Evolutionary conservation across 2,888 invertebrate species (phyloP).

Genomic region (Tinea trinotella): DNA sequence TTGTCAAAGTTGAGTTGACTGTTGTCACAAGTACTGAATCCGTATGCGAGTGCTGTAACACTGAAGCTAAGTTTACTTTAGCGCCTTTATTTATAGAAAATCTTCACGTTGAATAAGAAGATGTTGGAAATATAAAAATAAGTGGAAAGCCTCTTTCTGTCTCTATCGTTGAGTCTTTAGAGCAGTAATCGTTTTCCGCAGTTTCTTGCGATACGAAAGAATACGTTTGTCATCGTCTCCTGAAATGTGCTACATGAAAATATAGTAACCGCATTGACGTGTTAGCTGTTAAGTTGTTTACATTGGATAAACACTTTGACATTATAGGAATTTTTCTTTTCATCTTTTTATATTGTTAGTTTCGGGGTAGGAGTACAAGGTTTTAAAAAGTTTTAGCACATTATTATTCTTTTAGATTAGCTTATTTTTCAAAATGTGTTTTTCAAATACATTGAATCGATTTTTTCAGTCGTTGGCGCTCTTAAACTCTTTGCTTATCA

Average conservation of each 20-base stretch:
- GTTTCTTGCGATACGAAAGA: background rate
- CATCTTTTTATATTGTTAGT: constrained; percentile 13
- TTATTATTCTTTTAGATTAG: too few species aligned
- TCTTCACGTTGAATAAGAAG: constrained; percentile 31
- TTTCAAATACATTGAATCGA: too few species aligned
- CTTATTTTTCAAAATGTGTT: too few species aligned
- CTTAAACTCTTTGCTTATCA: too few species aligned
- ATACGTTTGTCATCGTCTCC: constrained; percentile 5
- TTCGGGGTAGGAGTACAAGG: constrained; percentile 14
- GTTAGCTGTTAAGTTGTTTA: constrained; percentile 11
- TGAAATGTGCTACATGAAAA: background rate
- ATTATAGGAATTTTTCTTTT: constrained; percentile 1
- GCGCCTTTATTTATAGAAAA: constrained; percentile 68
- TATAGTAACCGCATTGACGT: background rate
- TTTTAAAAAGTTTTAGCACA: constrained; percentile 17
- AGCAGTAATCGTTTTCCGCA: background rate
- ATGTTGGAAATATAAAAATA: constrained; percentile 64
- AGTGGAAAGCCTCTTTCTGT: constrained; percentile 41
- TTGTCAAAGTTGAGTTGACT: constrained; percentile 34
- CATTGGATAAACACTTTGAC: constrained; percentile 15
- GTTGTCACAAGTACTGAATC: constrained; percentile 68
- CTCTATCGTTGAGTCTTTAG: constrained; percentile 31
- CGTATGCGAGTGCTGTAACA: constrained; percentile 71
- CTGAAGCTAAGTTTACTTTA: constrained; percentile 52
- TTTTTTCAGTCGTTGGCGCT: too few species aligned